Percentiles rank a stretch among this genome's conserved stretches.
These are phyloP conservation scores for Thripadectes ignobilis DNA, from an alignment of 2,797 vertebrate genomes.

Conservation along the genomic window DNA sequence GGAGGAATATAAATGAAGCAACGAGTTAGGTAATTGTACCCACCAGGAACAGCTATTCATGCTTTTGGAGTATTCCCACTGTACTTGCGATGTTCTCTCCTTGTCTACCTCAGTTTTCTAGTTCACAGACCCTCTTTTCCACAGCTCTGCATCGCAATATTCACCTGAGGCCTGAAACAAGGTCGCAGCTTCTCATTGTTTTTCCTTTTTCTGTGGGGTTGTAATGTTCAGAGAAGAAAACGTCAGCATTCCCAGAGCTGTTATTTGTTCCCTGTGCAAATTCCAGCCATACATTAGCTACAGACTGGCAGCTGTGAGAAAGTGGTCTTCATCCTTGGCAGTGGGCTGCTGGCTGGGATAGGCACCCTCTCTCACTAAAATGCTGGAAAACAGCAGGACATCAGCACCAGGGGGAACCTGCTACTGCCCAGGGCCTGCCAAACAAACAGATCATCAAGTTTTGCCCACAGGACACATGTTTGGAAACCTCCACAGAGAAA, in stretches of 20 bases:
- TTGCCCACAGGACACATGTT: neutral
- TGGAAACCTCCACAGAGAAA: neutral
- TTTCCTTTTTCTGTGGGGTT: neutral
- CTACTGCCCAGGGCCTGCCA: neutral
- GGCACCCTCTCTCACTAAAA: neutral
- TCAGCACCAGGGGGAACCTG: accelerated
- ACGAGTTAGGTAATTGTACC: neutral
- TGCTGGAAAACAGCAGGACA: neutral
- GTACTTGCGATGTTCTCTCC: neutral
- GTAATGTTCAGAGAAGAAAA: neutral
- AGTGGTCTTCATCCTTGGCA: neutral
- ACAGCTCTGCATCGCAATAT: neutral
- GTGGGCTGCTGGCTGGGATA: neutral
- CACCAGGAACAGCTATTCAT: neutral
- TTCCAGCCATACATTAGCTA: neutral
- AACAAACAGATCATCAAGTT: neutral
- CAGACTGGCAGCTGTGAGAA: neutral
- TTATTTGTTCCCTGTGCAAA: neutral
- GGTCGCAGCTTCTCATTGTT: neutral
- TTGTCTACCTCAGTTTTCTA: neutral
- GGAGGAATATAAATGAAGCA: conserved; percentile 23
- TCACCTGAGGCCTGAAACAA: neutral
- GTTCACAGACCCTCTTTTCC: neutral
- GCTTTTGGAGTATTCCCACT: neutral
- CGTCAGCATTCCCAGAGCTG: neutral